phyloP scores from a whole-genome alignment of 2,113 vertebrate species.

The Polypterus bichir region DNA sequence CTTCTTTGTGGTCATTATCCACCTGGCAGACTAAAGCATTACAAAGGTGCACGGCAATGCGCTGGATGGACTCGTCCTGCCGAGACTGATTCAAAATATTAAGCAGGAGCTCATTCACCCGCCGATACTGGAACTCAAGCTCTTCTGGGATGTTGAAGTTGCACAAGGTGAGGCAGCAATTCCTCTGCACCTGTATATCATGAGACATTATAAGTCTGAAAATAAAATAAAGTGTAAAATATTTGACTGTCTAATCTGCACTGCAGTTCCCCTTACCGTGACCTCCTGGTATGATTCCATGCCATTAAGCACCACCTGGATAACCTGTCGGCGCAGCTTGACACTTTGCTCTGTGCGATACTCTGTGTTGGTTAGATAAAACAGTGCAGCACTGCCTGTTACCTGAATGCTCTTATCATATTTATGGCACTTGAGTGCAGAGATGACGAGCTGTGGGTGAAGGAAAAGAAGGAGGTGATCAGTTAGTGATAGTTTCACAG shows the following conservation, averaged over 20 bases:
- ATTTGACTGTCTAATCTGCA: neutral
- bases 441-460: slow-evolving; percentile 71
- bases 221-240: too few relatives aligned
- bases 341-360: slow-evolving; percentile 85
- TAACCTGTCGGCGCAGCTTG: slow-evolving; percentile 75
- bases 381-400: slow-evolving; percentile 84
- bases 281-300: slow-evolving; percentile 98
- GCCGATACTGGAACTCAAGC: slow-evolving; percentile 89
- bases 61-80: slow-evolving; percentile 95
- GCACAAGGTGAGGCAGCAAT: slow-evolving; percentile 90
- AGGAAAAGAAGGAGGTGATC: slow-evolving; percentile 1
- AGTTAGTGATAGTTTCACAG: too few relatives aligned
- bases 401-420: slow-evolving; percentile 94
- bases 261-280: slow-evolving; percentile 57
- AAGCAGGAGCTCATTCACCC: slow-evolving; percentile 85
- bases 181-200: slow-evolving; percentile 75
- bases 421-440: slow-evolving; percentile 87
- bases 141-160: slow-evolving; percentile 97
- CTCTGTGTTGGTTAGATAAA: slow-evolving; percentile 91
- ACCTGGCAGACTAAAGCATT: slow-evolving; percentile 95
- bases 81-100: slow-evolving; percentile 81
- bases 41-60: slow-evolving; percentile 91
- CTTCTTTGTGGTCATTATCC: slow-evolving; percentile 96
- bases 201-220: too few relatives aligned
- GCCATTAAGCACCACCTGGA: slow-evolving; percentile 90